Percentiles rank a stretch among this genome's conserved stretches.
These are phyloP conservation scores for Priocnemis perturbator DNA, from an alignment of 2,888 invertebrate species.

Conservation along the genomic window DNA sequence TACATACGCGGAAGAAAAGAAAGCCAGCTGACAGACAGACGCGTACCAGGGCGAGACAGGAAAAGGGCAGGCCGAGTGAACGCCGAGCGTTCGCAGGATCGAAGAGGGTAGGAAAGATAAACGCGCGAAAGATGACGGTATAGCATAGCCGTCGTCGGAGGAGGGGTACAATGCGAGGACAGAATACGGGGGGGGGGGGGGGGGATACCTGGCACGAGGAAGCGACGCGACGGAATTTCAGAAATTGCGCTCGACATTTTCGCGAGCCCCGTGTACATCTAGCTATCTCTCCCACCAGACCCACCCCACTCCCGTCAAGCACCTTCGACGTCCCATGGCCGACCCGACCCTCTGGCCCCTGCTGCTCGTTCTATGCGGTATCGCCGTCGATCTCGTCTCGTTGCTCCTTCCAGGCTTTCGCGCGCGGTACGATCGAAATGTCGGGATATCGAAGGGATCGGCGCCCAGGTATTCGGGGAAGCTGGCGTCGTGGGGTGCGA, in stretches of 20 bases:
- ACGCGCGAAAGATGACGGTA: slow-evolving; percentile 25
- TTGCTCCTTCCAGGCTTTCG: slow-evolving; percentile 20
- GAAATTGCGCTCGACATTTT: slow-evolving; percentile 61
- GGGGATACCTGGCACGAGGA: slow-evolving; percentile 21
- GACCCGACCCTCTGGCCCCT: not conserved
- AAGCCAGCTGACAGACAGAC: not conserved
- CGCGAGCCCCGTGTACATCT: slow-evolving; percentile 29
- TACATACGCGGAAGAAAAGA: not conserved
- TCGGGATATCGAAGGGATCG: slow-evolving; percentile 29
- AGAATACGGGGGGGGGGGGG: slow-evolving; percentile 43
- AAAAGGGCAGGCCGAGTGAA: too few relatives aligned
- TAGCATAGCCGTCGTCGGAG: slow-evolving; percentile 16
- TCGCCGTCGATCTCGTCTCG: slow-evolving; percentile 1
- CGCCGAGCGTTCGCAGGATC: too few relatives aligned
- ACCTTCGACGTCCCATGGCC: slow-evolving; percentile 32
- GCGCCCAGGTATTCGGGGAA: slow-evolving; percentile 9
- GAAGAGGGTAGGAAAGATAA: not conserved
- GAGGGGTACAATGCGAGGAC: slow-evolving; percentile 25
- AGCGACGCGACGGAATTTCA: slow-evolving; percentile 57
- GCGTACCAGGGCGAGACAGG: too few relatives aligned
- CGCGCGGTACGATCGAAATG: slow-evolving; percentile 28
- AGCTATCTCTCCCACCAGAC: slow-evolving; percentile 15
- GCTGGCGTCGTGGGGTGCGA: not conserved
- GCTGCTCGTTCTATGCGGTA: slow-evolving; percentile 19
- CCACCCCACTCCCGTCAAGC: not conserved